Evolutionary conservation across 1,140 invertebrate species (phyloP), one percentile per base, ranked within the genome.

Genomic region (Cyclina sinensis): DNA sequence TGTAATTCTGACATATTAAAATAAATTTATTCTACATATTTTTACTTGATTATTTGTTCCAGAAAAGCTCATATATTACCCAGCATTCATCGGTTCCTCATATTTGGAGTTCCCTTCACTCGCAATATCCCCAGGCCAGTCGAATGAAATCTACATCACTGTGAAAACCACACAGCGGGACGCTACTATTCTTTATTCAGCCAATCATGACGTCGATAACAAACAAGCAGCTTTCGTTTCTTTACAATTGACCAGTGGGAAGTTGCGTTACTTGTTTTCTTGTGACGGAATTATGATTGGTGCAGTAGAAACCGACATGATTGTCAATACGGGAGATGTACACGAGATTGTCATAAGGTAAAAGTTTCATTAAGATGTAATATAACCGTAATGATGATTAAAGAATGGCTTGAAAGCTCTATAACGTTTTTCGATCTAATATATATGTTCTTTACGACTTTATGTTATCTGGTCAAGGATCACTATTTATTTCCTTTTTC

Each of bases 11-110:
- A n/a, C n/a, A n/a, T n/a, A n/a, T n/a, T n/a, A n/a, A n/a, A n/a
- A n/a, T n/a, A n/a, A n/a, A n/a, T n/a, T n/a, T n/a, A n/a, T n/a
- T n/a, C n/a, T n/a, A n/a, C n/a, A n/a, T n/a, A n/a, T n/a, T n/a
- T n/a, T n/a, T n/a, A n/a, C n/a, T n/a, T n/a, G n/a, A n/a, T 73
- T 37, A 16, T 76, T 46, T 21, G 3, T 80, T 80, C 21, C 32
- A 80, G 78, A 80, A 48, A 62, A 80, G 21, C 46, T 80, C 9
- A 80, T 80, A 5, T 80, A 80, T 43, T 80, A 80, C 27, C 78
- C 78, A 62, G 21, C 78, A 9, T 80, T 80, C 51, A 80, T 35
- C 21, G 78, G 78, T 9, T 51, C 27, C 5, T 80, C 78, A 9
- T 80, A 80, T 80, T 7, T 80, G 7, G 78, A 59, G 37, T 43